These are phyloP conservation scores for Sisor rabdophorus DNA, from an alignment of 2,113 vertebrate genomes.

Conservation along the genomic window DNA sequence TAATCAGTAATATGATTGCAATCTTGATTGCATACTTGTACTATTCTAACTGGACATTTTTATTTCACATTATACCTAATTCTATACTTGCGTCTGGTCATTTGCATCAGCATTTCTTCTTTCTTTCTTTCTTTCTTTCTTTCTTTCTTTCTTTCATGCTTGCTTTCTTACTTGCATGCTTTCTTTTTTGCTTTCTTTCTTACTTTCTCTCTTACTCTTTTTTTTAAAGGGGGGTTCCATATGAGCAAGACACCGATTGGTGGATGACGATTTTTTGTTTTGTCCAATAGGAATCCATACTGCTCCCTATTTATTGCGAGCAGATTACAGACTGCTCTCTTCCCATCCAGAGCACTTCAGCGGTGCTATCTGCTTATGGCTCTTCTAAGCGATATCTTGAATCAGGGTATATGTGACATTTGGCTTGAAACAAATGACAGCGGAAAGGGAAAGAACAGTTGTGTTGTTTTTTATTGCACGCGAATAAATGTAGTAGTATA, in stretches of 20 bases:
- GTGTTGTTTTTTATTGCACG: constrained; percentile 12
- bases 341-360: constrained; percentile 90
- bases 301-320: constrained; percentile 97
- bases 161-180: too few species aligned
- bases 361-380: constrained; percentile 71
- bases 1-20: constrained; percentile 16
- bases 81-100: constrained; percentile 49
- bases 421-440: constrained; percentile 24
- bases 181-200: too few species aligned
- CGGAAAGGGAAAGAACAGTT: constrained; percentile 14
- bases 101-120: constrained; percentile 64
- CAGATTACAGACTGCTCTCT: constrained; percentile 91
- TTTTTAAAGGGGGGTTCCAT: constrained; percentile 72
- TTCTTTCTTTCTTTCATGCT: constrained; percentile 44
- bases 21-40: constrained; percentile 11
- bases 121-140: constrained; percentile 51
- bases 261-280: constrained; percentile 89
- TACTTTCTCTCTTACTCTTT: too few species aligned
- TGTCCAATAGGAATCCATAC: constrained; percentile 85
- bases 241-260: constrained; percentile 86
- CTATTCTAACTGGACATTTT: constrained; percentile 6
- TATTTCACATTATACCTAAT: constrained; percentile 10
- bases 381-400: constrained; percentile 68
- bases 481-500: constrained; percentile 13
- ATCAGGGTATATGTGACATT: constrained; percentile 55